Evolutionary conservation across 2,113 vertebrate species (phyloP).

Genomic region (Bufo bufo): DNA sequence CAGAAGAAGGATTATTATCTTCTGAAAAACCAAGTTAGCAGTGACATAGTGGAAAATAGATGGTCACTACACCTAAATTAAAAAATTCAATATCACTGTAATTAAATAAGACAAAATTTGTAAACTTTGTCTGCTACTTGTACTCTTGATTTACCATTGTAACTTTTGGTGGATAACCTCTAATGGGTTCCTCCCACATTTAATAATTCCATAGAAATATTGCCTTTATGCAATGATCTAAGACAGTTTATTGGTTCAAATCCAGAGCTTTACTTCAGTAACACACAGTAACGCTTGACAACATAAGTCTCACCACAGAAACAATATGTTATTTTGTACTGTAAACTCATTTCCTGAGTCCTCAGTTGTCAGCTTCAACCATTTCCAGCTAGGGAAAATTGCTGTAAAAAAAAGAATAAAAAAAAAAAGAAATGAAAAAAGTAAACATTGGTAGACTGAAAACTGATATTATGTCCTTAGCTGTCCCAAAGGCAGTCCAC

Average conservation of each 20-base stretch:
- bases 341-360: constrained; percentile 17
- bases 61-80: background rate
- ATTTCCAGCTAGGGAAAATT: constrained; percentile 2
- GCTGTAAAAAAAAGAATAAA: background rate
- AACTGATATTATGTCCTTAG: constrained; percentile 43
- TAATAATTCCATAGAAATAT: constrained; percentile 63
- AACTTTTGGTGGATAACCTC: background rate
- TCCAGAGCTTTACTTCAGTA: constrained; percentile 58
- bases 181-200: constrained; percentile 52
- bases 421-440: background rate
- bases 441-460: constrained; percentile 18
- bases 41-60: background rate
- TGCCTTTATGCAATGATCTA: background rate
- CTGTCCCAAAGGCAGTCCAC: constrained; percentile 29
- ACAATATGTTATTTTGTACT: constrained; percentile 40
- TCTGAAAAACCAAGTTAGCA: too few relatives aligned
- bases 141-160: too few relatives aligned
- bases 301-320: constrained; percentile 57
- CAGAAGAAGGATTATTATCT: too few relatives aligned
- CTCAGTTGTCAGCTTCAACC: constrained; percentile 3
- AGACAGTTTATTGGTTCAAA: constrained; percentile 52
- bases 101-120: too few relatives aligned
- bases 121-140: too few relatives aligned
- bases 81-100: too few relatives aligned
- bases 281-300: constrained; percentile 58